Evolutionary conservation across 2,888 invertebrate genomes (phyloP), one percentile per base, ranked within the genome.

Genomic region (Deladenus siricidicola): DNA sequence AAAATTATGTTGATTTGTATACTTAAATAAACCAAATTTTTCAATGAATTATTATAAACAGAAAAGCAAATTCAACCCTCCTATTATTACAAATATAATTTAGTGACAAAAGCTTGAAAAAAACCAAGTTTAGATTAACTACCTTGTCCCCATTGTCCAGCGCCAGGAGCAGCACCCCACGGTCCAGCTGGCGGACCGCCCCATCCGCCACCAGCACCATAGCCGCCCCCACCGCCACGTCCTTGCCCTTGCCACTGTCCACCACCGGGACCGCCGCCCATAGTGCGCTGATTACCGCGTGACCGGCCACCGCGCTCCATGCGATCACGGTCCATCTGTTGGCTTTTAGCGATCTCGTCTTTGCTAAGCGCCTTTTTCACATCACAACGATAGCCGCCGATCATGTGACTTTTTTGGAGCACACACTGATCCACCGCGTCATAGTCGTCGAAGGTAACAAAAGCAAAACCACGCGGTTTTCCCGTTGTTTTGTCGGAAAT

Each of bases 361-460:
- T 73, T 72, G 49, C 68, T 70, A 24, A 79, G 67, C 21, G 76
- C 79, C 60, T 79, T 79, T 60, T 77, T 73, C 39, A 76, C 79
- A 59, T 79, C 79, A 53, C 79, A 79, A 6, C 75, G 69, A 51
- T 67, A 63, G 52, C 68, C 72, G 56, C 67, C 66, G 58, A 79
- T 78, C 67, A 67, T 70, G 63, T 79, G 79, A 23, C 67, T 67
- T 55, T 67, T 68, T 26, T 56, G 56, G 2, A 65, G 34, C 53
- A 64, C 58, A 47, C 64, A 72, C 62, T 77, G 79, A 63, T 80
- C 79, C n/a, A 79, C 79, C n/a, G 76, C 62, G 57, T 79, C 79
- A 64, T 76, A 75, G 63, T 79, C 79, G 51, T 79, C 78, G 59
- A 80, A 79, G 2, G 72, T 70, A 58, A 79, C 70, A 57, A 79